A percentile compares a stretch with the other conserved stretches of the same genome.
phyloP scores from a whole-genome alignment of 2,888 invertebrate genomes.

The Andrena bucephala region DNA sequence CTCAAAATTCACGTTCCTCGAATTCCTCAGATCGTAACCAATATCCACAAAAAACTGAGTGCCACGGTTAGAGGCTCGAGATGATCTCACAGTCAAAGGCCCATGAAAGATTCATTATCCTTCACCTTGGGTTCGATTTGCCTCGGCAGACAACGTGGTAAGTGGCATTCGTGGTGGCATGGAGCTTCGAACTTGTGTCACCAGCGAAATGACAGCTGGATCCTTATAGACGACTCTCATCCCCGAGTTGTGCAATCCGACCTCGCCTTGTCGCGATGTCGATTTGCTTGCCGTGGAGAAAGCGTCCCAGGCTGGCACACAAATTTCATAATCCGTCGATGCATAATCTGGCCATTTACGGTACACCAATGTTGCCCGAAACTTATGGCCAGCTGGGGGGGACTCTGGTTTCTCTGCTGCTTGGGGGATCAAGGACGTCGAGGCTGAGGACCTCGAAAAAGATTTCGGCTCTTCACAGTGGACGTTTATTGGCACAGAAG shows the following conservation, averaged over 20 bases:
- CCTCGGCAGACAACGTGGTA: neutral
- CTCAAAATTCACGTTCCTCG: no score
- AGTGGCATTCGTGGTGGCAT: neutral
- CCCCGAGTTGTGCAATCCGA: constrained; percentile 41
- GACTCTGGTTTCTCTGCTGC: neutral
- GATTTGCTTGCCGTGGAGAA: constrained; percentile 51
- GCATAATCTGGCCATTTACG: constrained; percentile 54
- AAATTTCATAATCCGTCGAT: constrained; percentile 54
- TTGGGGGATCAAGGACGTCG: neutral
- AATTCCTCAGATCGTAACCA: no score
- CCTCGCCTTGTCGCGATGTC: constrained; percentile 32
- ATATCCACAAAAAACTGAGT: no score
- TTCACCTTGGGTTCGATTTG: neutral
- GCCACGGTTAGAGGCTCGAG: no score
- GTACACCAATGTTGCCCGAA: constrained; percentile 2
- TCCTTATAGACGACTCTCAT: constrained; percentile 8
- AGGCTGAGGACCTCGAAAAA: neutral
- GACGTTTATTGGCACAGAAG: no score
- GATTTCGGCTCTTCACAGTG: neutral
- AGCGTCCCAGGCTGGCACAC: constrained; percentile 37
- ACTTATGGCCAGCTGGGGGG: neutral
- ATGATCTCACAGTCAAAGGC: no score
- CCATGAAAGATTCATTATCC: neutral
- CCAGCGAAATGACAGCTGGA: neutral
- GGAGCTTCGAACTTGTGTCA: neutral